Conservation (phyloP, 2,797 vertebrate species). For the Eurystomus glaucurus region DNA sequence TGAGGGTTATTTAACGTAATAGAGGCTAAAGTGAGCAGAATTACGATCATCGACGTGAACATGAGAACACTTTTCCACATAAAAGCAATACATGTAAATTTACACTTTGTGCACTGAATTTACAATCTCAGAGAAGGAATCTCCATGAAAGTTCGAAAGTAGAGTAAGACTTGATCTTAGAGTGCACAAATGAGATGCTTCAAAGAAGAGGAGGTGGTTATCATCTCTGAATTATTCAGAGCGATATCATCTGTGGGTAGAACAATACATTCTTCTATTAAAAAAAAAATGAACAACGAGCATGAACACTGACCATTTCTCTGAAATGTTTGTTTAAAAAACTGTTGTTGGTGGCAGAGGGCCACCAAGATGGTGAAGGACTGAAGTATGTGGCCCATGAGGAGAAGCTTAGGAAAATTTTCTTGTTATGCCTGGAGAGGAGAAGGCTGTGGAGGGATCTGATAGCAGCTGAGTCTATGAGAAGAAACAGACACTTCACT, state of each 20-base stretch:
- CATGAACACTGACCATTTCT: background rate
- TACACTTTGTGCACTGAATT: background rate
- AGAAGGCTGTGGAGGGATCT: background rate
- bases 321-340: background rate
- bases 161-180: background rate
- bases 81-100: background rate
- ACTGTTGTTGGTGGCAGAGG: background rate
- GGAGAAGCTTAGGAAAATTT: background rate
- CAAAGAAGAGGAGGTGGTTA: background rate
- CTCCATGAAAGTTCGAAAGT: background rate
- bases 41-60: background rate
- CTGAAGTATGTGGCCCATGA: background rate
- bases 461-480: background rate
- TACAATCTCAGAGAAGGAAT: background rate
- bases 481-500: background rate
- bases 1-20: background rate
- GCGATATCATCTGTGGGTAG: background rate
- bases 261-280: accelerated
- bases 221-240: background rate
- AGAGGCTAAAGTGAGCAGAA: background rate
- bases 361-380: background rate
- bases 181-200: background rate
- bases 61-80: accelerated
- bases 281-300: background rate
- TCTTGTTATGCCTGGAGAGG: background rate